Evolutionary conservation across 2,113 vertebrate species (phyloP).

Genomic region (Ophthalmolycus amberensis): DNA sequence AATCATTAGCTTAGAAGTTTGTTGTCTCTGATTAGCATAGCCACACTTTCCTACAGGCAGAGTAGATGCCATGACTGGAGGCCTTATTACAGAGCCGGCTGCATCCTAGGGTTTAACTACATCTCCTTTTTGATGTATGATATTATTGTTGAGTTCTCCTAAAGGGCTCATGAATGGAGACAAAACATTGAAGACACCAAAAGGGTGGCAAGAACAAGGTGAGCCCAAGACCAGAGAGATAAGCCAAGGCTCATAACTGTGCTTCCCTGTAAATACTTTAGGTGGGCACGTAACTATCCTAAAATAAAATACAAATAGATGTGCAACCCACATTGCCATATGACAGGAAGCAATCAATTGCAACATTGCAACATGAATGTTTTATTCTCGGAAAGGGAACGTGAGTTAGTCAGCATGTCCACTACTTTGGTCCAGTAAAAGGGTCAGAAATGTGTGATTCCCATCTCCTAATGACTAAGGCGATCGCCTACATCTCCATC

Average conservation of each 20-base stretch:
- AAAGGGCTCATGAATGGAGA: neutral
- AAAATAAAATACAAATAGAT: neutral
- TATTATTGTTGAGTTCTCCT: constrained; percentile 7
- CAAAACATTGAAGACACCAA: neutral
- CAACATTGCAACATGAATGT: too few relatives aligned
- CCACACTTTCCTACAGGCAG: constrained; percentile 1
- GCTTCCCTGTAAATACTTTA: neutral
- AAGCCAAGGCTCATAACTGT: neutral
- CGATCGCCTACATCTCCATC: neutral
- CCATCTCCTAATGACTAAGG: neutral
- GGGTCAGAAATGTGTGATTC: neutral
- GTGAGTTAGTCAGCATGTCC: neutral
- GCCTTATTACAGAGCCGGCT: neutral
- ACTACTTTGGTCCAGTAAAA: neutral
- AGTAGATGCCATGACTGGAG: constrained; percentile 15
- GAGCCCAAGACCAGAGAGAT: neutral
- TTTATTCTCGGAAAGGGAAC: neutral
- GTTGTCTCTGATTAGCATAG: constrained; percentile 37
- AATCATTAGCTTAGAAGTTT: constrained; percentile 59
- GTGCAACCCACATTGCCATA: neutral
- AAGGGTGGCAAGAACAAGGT: neutral
- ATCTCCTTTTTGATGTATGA: constrained; percentile 5
- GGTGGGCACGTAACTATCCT: neutral
- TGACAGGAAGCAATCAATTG: neutral
- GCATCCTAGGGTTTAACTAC: neutral